phyloP scores from a whole-genome alignment of 2,797 vertebrate genomes.

The Smutsia temminckii region DNA sequence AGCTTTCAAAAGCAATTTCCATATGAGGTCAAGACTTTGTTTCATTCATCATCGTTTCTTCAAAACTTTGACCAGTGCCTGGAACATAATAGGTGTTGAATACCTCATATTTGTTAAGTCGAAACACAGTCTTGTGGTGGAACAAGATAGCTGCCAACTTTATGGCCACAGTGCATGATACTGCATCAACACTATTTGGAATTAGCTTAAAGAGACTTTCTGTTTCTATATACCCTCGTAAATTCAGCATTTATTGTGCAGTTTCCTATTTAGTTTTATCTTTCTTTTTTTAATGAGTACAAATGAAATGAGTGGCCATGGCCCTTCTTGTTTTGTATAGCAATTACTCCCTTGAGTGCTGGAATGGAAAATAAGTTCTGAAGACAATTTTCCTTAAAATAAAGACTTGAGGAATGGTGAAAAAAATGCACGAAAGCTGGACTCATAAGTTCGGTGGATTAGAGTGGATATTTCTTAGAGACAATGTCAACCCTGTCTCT shows the following conservation, averaged over 20 bases:
- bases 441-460: not conserved
- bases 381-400: conserved; percentile 17
- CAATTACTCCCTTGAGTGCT: conserved; percentile 17
- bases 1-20: not conserved
- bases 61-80: not conserved
- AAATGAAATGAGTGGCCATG: conserved; percentile 9
- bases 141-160: not conserved
- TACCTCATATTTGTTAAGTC: not conserved
- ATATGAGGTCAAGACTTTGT: not conserved
- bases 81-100: not conserved
- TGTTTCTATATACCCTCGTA: not conserved
- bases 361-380: conserved; percentile 42
- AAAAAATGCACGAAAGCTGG: not conserved
- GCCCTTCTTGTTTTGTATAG: not conserved
- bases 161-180: not conserved
- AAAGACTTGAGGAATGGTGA: not conserved
- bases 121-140: not conserved
- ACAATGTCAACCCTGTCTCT: not conserved
- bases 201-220: not conserved
- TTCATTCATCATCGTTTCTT: not conserved
- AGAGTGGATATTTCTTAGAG: not conserved
- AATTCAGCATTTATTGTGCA: not conserved
- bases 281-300: conserved; percentile 32
- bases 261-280: not conserved
- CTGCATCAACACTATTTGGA: not conserved